Evolutionary conservation across 2,888 invertebrate species (phyloP), one percentile per base, ranked within the genome.

Genomic region (Carpatolechia fugitivella): DNA sequence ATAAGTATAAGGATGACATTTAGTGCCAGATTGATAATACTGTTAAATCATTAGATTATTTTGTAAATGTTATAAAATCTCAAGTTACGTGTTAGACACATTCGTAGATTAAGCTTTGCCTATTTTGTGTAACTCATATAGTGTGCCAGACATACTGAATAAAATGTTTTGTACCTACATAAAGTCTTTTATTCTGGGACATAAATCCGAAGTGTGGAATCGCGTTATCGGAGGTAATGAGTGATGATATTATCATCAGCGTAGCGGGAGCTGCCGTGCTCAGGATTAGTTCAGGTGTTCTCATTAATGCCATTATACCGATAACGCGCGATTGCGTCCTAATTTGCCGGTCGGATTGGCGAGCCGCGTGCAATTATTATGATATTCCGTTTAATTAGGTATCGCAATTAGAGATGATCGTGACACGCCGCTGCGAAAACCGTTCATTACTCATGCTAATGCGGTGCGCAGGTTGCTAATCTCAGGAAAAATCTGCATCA

Each of bases 361-460:
- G 63, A 69, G 72, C 67, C 63, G 68, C 69, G 68, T 72, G 74
- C 70, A 70, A 70, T 75, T 74, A 80, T 81, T 74, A 74, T 74
- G 70, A 72, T 80, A 79, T 78, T 73, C 70, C 67, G 70, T 78
- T 78, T 82, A 80, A 82, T 83, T 82, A 82, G 76, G 75, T 71
- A 75, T 73, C 64, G 72, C 74, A 78, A 83, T 83, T 78, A 80
- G 70, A 69, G 70, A 65, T 61, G 70, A 79, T 80, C 73, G 78
- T 76, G 79, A 78, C 78, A 79, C 74, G 70, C 52, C 63, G 69
- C 64, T 72, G 74, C 71, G 67, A 78, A n/a, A n/a, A 76, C 78
- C 75, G 66, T 74, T 72, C 66, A 82, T 85, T 82, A 82, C 64
- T 68, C 72, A 81, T 83, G 78, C 70, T 80, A 85, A 83, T 85